phyloP scores from a whole-genome alignment of 2,113 vertebrate species.

The Scalopus aquaticus region DNA sequence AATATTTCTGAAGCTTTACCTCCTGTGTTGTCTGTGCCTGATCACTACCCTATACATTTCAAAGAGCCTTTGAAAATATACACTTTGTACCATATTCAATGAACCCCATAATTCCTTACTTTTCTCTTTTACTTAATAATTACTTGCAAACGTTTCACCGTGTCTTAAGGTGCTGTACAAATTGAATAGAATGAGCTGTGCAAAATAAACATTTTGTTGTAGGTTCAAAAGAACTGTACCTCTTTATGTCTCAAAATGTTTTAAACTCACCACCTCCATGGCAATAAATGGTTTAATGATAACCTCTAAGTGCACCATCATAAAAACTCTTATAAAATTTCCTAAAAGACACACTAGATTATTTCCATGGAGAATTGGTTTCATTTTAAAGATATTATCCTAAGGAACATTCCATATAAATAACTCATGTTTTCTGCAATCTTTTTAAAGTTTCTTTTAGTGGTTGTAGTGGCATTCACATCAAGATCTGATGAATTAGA shows the following conservation, averaged over 20 bases:
- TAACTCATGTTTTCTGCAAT: constrained; percentile 28
- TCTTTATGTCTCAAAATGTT: constrained; percentile 46
- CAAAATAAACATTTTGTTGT: constrained; percentile 47
- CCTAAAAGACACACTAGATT: neutral
- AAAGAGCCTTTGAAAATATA: neutral
- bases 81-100: neutral
- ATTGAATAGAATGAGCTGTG: constrained; percentile 40
- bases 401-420: constrained; percentile 2
- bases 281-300: constrained; percentile 41
- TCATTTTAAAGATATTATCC: constrained; percentile 53
- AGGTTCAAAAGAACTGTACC: neutral
- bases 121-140: constrained; percentile 5
- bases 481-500: constrained; percentile 9
- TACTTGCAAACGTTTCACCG: constrained; percentile 2
- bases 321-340: constrained; percentile 41
- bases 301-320: neutral
- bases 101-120: neutral
- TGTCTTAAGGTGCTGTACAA: neutral
- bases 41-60: neutral
- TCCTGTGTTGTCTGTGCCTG: neutral
- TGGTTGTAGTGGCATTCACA: neutral
- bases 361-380: constrained; percentile 11
- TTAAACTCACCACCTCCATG: constrained; percentile 25
- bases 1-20: neutral
- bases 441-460: neutral